Evolutionary conservation across 2,888 invertebrate species (phyloP), one percentile per base, ranked within the genome.

Genomic region (Opisthograptis luteolata): DNA sequence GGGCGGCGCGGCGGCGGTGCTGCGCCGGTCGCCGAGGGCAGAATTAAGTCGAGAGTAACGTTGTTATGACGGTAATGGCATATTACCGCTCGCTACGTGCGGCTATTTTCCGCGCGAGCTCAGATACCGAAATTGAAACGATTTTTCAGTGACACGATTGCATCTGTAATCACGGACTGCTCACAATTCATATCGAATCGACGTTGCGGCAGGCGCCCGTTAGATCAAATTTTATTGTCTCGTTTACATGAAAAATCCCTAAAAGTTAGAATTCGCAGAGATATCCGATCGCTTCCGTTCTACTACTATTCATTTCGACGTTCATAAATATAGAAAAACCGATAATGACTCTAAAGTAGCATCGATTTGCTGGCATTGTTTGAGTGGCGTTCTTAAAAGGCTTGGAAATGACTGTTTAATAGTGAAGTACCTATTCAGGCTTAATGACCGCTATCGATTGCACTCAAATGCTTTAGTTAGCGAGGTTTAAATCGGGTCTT

Each of bases 11-110:
- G 61, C 24, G 24, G 63, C 67, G 61, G 20, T 2, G 42, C 12
- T 14, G 44, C 31, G 37, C 39, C 34, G 37, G 43, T 37, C 62
- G 83, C 85, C 77, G 69, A 70, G 64, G 84, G 88, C 81, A 61
- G 74, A 86, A 88, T 87, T 86, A 87, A 85, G 84, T 84, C 77
- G 84, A 81, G 80, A 83, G 84, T 87, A 88, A 89, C 80, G 73
- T 77, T 81, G 87, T 88, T 89, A 89, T 77, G 80, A 71, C 73
- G 71, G 76, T 86, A 83, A 87, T 87, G 73, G 81, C 80, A 71
- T 83, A 85, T 84, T 83, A 85, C 80, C 73, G 79, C 66, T 70
- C 72, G 77, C 70, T 78, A 68, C 75, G 76, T 73, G 76, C 76
- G 73, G 73, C 70, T 76, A 81, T 82, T 84, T 84, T 78, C 78